Evolutionary conservation across 2,113 vertebrate genomes (phyloP).

Genomic region (Turdus rufiventris): DNA sequence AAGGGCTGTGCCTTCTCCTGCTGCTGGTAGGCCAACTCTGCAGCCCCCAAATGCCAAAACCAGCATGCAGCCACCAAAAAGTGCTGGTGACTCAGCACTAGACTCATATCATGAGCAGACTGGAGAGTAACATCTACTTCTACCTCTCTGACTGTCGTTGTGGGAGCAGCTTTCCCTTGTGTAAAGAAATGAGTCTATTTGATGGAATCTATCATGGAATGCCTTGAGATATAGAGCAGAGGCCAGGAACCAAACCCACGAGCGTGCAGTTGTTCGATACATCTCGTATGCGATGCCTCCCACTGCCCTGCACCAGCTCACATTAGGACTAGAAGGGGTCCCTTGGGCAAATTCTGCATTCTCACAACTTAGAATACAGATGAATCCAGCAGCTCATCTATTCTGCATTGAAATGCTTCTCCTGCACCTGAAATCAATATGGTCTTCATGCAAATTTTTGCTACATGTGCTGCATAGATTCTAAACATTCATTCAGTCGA

Average conservation of each 20-base stretch:
- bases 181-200: neutral
- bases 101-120: fast-evolving
- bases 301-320: neutral
- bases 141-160: neutral
- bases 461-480: neutral
- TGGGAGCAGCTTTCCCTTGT: neutral
- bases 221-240: neutral
- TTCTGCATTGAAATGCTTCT: neutral
- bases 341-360: neutral
- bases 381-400: neutral
- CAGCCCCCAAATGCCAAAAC: neutral
- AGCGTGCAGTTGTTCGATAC: fast-evolving
- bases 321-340: neutral
- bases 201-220: neutral
- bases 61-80: neutral
- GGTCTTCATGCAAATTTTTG: constrained; percentile 30
- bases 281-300: neutral
- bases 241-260: neutral
- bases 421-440: constrained; percentile 1
- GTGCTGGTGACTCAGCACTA: neutral
- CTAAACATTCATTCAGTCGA: neutral
- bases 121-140: neutral
- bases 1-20: neutral
- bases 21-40: neutral
- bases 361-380: neutral